These are phyloP conservation scores for Platycercus adscitus DNA, from an alignment of 2,113 vertebrate species.

Conservation along the genomic window DNA sequence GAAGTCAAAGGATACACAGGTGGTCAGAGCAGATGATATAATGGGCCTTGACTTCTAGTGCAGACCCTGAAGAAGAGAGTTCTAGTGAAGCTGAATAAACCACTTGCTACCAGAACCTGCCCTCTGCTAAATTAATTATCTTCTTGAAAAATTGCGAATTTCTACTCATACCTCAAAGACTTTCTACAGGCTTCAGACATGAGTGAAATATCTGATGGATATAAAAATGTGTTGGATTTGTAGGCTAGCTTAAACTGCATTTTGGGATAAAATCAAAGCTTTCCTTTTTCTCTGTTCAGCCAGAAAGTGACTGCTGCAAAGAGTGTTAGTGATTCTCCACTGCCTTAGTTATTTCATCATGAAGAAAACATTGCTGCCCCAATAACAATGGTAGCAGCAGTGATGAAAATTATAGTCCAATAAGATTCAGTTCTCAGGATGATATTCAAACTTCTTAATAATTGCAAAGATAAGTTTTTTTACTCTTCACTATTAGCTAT, in stretches of 20 bases:
- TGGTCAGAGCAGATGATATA: background rate
- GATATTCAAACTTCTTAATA: background rate
- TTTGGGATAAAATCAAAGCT: slow-evolving; percentile 4
- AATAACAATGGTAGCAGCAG: background rate
- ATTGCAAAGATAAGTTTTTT: background rate
- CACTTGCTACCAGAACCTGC: background rate
- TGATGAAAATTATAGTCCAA: background rate
- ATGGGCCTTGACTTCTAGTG: background rate
- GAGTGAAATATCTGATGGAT: background rate
- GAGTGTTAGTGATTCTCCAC: background rate
- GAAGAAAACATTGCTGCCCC: background rate
- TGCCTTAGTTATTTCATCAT: background rate
- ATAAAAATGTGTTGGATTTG: background rate
- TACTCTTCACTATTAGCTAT: background rate
- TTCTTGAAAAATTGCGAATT: background rate
- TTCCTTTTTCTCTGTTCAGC: background rate
- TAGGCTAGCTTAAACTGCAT: background rate
- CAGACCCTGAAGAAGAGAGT: background rate
- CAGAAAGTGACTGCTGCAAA: background rate
- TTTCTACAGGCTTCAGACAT: background rate
- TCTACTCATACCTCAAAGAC: background rate
- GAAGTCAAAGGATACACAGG: background rate
- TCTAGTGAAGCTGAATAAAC: background rate
- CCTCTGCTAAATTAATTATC: background rate
- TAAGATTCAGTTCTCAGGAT: background rate